Evolutionary conservation across 2,113 vertebrate genomes (phyloP), one percentile per base, ranked within the genome.

Genomic region (Coturnix japonica): DNA sequence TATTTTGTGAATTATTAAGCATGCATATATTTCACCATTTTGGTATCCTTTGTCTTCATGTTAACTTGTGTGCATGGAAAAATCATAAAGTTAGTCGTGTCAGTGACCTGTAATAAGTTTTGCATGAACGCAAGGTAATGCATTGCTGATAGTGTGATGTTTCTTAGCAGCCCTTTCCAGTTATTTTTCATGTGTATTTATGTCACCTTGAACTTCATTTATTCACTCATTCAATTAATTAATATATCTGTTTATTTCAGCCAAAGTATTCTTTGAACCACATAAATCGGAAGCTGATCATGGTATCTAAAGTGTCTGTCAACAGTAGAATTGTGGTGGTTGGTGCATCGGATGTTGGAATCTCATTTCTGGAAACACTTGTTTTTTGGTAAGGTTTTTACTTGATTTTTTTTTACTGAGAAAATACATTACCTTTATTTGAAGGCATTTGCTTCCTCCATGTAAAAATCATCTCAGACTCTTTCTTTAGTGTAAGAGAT

Each of bases 251-350:
- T 82, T 95, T 78, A 78, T 85, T 85, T 47, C 75, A 99, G 99
- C 18, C 54, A 11, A 93, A 90, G 17, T 99, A 98, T 72, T 97
- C 98, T 33, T 96, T 99, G 92, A 97, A 98, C 94, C 98, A 99
- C 94, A 97, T 98, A 67, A 99, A 98, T 96, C 98, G 98, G 74
- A 99, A 99, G 91, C 96, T 99, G 78, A 98, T 98, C 4, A 84
- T 99, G 97, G 98, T 98, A 92, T 98, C 98, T 3, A 99, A 98
- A 96, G 94, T 97, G 26, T 97, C 95, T 53, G 30, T 99, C 74
- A 99, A 99, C 82, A 96, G 96, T 90, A 97, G 98, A 96, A 98
- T 99, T 12, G 98, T 99, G 84, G 98, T 99, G 69, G 98, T 99
- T 70, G 99, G 99, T 35, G 98, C 99, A 3, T 99, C 99, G 0